Percentiles rank a stretch among this genome's conserved stretches.
Conservation (phyloP, 2,888 invertebrate species). For the Acanthosepion esculentum region DNA sequence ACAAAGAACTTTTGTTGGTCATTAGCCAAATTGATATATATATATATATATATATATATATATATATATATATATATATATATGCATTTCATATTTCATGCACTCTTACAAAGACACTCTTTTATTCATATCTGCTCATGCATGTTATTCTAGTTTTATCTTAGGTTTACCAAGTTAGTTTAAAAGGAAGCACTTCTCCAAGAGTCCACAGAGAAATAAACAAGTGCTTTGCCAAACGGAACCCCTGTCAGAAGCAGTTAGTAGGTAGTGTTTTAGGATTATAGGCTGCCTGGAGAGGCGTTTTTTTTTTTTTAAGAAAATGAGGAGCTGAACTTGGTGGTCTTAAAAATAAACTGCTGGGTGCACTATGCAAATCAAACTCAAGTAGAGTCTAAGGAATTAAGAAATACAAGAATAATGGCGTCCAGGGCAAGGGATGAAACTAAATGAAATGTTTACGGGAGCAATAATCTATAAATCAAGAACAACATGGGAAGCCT, state of each 20-base stretch:
- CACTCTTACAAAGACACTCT: too few species aligned
- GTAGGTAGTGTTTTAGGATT: neutral
- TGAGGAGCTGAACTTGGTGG: neutral
- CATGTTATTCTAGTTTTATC: neutral
- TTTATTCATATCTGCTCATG: too few species aligned
- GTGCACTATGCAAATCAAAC: slow-evolving; percentile 7
- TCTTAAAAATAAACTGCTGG: neutral
- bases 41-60: too few species aligned
- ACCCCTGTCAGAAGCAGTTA: neutral
- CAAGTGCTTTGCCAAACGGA: neutral
- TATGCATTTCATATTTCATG: too few species aligned
- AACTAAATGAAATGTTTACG: neutral
- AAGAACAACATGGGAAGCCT: slow-evolving; percentile 12
- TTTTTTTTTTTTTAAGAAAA: neutral
- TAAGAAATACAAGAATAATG: neutral
- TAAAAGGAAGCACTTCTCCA: neutral
- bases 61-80: too few species aligned
- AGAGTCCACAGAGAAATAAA: neutral
- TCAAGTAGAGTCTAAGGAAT: neutral
- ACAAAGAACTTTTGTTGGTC: too few species aligned
- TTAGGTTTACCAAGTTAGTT: neutral
- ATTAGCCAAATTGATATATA: too few species aligned
- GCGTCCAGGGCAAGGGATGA: neutral
- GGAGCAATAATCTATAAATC: slow-evolving; percentile 22
- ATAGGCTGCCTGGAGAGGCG: neutral